Percentiles rank a stretch among this genome's conserved stretches.
Conservation (phyloP, 2,797 vertebrate genomes). For the Galagoides demidoff region DNA sequence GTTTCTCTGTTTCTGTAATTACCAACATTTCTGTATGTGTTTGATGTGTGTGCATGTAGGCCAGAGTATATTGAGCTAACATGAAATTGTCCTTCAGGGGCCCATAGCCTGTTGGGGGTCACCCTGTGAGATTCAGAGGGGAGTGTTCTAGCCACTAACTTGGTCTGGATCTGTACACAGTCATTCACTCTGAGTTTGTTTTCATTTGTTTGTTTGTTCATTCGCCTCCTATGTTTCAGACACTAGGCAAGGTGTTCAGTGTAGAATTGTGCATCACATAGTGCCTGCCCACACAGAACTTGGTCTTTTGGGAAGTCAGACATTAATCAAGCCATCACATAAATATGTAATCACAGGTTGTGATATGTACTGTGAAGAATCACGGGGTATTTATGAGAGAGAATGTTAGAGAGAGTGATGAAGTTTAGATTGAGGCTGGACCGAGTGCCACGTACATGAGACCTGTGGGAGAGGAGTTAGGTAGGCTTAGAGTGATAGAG, state of each 20-base stretch:
- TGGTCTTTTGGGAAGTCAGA: neutral
- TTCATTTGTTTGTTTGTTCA: neutral
- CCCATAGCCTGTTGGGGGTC: neutral
- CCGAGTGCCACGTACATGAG: neutral
- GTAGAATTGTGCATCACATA: neutral
- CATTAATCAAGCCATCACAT: neutral
- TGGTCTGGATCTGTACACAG: neutral
- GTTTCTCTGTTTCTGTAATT: slow-evolving; percentile 28
- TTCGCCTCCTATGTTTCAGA: neutral
- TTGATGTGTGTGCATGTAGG: neutral
- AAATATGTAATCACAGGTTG: neutral
- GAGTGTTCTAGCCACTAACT: neutral
- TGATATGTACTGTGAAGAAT: slow-evolving; percentile 33
- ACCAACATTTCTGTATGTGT: neutral
- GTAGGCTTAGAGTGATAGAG: neutral
- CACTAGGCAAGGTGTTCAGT: neutral
- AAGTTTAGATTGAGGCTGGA: neutral
- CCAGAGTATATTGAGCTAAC: neutral
- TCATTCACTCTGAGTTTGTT: neutral
- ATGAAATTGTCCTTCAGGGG: neutral
- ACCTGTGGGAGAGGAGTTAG: neutral
- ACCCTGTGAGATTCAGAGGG: neutral
- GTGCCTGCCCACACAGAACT: neutral
- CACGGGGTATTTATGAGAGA: neutral
- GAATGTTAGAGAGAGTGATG: neutral